Base-by-base conservation (phyloP, 2,797 vertebrate genomes). In the Molossus alvarezi region DNA sequence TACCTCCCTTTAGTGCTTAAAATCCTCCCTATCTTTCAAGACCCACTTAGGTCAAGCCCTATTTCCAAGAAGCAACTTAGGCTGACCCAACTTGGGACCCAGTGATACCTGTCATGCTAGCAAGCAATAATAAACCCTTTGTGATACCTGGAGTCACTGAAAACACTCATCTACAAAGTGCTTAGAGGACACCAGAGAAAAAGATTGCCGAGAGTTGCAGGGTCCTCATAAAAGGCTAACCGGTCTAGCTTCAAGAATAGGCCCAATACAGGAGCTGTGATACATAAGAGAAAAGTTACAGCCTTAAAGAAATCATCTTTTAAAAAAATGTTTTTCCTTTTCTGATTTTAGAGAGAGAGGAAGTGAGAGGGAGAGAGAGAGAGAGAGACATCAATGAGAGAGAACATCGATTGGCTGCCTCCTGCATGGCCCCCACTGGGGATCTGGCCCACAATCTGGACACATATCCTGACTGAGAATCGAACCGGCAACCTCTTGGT, bases 31-130 rank as follows among this genome's bases (percentile, higher is more conserved):
- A 18, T 67, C 17, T 94, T 88, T 73, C n/a, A 55, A 64, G 64
- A 95, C 25, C 67, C 23, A 71, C 9, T 14, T 20, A 77, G 48
- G 25, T 87, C 23, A 72, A 71, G 33, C 13, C 41, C 62, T 53
- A 77, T 81, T 89, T 96, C 83, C 14, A 95, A 87, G 77, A 94
- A 88, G 27, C 41, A 93, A 79, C 65, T 76, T 48, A 58, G 29
- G 13, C n/a, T 94, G 92, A 88, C 45, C 60, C 51, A 69, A 57
- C 58, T 67, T 94, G 82, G 73, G 75, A 86, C 3, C 67, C n/a
- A 67, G 69, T 57, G 79, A 64, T 79, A 93, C 93, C 80, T 94
- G 95, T 84, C 65, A 81, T 90, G 57, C 72, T 58, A 67, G 45
- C 13, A 83, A 79, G 45, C 53, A 18, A 69, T 62, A 94, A 88